Conservation (phyloP, 2,113 vertebrate genomes). For the Cyphomyrus discorhynchus region DNA sequence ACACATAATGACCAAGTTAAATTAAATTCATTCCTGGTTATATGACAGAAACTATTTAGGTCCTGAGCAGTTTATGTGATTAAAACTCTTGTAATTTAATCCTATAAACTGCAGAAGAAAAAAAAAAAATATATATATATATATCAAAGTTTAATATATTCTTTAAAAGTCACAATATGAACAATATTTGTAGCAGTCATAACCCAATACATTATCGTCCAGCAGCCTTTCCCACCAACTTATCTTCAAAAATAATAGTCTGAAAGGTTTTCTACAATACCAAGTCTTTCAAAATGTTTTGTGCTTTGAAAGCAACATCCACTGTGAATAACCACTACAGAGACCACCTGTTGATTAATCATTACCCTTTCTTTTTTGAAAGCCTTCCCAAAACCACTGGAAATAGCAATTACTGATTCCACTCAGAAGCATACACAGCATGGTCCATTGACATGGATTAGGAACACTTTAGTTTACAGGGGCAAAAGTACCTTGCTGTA, state of each 20-base stretch:
- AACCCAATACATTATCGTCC: neutral
- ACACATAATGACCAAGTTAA: neutral
- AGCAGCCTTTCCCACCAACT: neutral
- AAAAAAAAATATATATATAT: neutral
- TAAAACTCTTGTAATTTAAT: neutral
- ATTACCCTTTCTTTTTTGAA: neutral
- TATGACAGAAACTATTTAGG: neutral
- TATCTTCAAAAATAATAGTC: neutral
- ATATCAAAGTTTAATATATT: constrained; percentile 9
- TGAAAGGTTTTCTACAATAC: neutral
- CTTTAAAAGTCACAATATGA: constrained; percentile 6
- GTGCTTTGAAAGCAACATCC: neutral
- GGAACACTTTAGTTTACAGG: neutral
- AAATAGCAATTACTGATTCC: neutral
- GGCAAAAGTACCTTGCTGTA: neutral
- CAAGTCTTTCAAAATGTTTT: neutral
- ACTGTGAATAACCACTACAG: neutral
- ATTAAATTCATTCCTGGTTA: neutral
- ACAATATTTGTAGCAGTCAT: constrained; percentile 4
- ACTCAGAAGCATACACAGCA: neutral
- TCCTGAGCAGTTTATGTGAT: neutral
- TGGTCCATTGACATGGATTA: constrained; percentile 11
- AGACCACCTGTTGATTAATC: neutral
- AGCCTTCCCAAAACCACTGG: neutral
- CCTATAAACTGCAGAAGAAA: neutral